Evolutionary conservation across 2,888 invertebrate genomes (phyloP).

Genomic region (Epistrophe grossulariae): DNA sequence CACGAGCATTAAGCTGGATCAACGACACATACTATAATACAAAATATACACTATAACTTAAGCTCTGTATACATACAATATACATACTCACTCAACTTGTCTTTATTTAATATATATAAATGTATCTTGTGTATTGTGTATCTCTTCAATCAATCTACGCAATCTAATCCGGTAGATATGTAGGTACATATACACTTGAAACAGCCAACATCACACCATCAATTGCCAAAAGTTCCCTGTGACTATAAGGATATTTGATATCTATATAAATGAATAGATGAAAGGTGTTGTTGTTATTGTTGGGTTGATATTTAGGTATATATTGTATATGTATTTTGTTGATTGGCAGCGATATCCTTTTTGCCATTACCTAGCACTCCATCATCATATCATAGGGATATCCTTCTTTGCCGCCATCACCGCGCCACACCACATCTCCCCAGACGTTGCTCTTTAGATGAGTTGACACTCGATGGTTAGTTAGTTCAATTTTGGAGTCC

Average conservation of each 20-base stretch:
- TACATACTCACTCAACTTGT: slow-evolving; percentile 9
- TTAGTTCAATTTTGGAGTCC: slow-evolving; percentile 69
- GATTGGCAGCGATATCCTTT: slow-evolving; percentile 74
- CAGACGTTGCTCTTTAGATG: slow-evolving; percentile 59
- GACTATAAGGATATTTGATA: slow-evolving; percentile 54
- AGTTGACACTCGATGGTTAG: slow-evolving; percentile 74
- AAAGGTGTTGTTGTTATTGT: slow-evolving; percentile 8
- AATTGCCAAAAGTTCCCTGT: slow-evolving; percentile 50
- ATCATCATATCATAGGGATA: slow-evolving; percentile 9
- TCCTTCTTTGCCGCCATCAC: slow-evolving; percentile 5
- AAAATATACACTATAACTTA: slow-evolving; percentile 5
- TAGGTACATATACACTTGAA: slow-evolving; percentile 1
- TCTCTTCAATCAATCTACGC: slow-evolving; percentile 75
- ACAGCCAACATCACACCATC: slow-evolving; percentile 43
- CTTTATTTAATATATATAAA: slow-evolving; percentile 11
- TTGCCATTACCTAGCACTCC: slow-evolving; percentile 57
- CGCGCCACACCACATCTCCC: slow-evolving; percentile 18
- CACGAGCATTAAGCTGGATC: slow-evolving; percentile 74
- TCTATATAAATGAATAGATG: slow-evolving; percentile 40
- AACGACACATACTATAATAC: slow-evolving; percentile 44
- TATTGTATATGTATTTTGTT: slow-evolving; percentile 50
- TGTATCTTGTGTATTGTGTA: slow-evolving; percentile 26
- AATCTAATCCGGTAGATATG: slow-evolving; percentile 63
- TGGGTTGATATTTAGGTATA: background rate
- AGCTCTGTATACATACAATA: background rate